Conservation (phyloP, 2,888 invertebrate species). For the Drosophila lacicola region DNA sequence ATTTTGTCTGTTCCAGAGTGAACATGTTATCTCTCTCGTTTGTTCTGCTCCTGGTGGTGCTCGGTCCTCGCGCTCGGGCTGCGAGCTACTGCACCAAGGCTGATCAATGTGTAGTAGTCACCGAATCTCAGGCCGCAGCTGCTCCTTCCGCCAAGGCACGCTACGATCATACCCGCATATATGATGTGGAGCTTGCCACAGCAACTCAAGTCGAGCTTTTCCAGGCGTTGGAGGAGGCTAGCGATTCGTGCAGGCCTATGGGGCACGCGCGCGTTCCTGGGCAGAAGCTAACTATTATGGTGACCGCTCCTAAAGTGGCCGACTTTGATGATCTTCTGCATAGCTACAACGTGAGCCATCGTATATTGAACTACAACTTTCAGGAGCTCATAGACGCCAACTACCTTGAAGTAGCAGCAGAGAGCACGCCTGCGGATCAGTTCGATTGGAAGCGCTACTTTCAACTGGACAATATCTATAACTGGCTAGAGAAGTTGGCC, state of each 20-base stretch:
- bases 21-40: constrained; percentile 48
- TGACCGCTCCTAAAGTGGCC: constrained; percentile 82
- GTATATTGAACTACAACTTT: constrained; percentile 73
- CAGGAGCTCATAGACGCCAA: constrained; percentile 79
- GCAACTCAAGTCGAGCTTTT: constrained; percentile 51
- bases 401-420: constrained; percentile 61
- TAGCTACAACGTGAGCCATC: constrained; percentile 74
- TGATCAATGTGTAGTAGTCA: constrained; percentile 56
- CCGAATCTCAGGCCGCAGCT: not conserved
- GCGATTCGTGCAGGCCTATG: constrained; percentile 81
- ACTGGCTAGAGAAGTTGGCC: constrained; percentile 77
- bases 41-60: constrained; percentile 19
- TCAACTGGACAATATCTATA: constrained; percentile 82
- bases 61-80: constrained; percentile 7
- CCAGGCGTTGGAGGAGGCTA: constrained; percentile 74
- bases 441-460: constrained; percentile 83
- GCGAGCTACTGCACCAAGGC: constrained; percentile 52
- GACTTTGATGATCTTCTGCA: constrained; percentile 75
- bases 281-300: constrained; percentile 82
- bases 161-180: constrained; percentile 82
- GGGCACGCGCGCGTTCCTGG: constrained; percentile 79
- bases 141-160: constrained; percentile 59
- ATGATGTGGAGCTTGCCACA: constrained; percentile 61
- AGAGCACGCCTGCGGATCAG: constrained; percentile 42
- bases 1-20: constrained; percentile 1